These are phyloP conservation scores for Agrotis ipsilon DNA, from an alignment of 2,888 invertebrate species.

Conservation along the genomic window DNA sequence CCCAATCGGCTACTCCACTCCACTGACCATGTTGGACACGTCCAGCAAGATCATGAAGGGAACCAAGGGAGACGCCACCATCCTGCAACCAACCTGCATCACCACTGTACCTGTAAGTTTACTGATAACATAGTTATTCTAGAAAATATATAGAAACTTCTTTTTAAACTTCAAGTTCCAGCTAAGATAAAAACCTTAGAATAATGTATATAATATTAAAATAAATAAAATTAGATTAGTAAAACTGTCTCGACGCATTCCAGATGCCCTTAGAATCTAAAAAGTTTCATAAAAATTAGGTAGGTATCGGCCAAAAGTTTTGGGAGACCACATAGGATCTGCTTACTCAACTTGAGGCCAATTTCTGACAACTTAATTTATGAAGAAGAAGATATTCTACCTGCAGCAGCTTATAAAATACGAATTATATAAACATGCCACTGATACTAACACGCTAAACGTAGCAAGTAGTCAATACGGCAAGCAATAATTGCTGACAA, in stretches of 20 bases:
- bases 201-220: no score
- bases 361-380: background rate
- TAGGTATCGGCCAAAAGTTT: no score
- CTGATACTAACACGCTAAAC: background rate
- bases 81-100: constrained; percentile 97
- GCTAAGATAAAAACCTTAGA: no score
- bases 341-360: background rate
- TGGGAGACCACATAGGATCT: background rate
- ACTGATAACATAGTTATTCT: background rate
- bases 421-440: background rate
- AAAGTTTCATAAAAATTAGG: no score
- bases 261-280: no score
- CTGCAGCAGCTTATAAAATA: no score
- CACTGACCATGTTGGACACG: constrained; percentile 97
- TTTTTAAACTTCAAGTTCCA: no score
- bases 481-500: background rate
- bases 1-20: constrained; percentile 98
- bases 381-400: background rate
- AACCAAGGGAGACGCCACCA: constrained; percentile 97
- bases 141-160: no score
- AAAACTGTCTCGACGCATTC: no score
- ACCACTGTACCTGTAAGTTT: constrained; percentile 97
- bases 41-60: constrained; percentile 99
- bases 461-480: background rate
- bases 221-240: no score